Evolutionary conservation across 2,797 vertebrate species (phyloP).

Genomic region (Crax fasciolata): DNA sequence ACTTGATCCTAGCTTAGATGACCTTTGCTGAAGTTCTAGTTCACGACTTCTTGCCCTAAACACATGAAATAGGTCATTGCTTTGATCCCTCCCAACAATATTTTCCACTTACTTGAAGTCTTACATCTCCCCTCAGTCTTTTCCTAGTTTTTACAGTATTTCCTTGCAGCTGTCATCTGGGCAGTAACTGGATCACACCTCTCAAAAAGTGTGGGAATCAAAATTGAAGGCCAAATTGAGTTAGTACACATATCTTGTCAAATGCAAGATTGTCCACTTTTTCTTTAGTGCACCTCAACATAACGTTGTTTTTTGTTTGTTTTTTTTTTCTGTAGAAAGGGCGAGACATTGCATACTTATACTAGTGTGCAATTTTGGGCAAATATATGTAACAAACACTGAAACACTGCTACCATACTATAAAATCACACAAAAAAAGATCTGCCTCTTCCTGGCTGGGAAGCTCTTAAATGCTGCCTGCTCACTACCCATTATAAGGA

Average conservation of each 20-base stretch:
- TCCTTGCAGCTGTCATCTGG: neutral
- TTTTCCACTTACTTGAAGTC: neutral
- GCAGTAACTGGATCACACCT: neutral
- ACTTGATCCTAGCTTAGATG: neutral
- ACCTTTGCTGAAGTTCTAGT: neutral
- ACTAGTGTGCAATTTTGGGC: neutral
- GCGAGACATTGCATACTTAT: neutral
- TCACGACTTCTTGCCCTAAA: neutral
- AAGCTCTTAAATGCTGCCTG: neutral
- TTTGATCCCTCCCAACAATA: neutral
- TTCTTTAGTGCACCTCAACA: neutral
- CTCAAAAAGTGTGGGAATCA: accelerated
- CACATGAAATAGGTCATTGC: accelerated
- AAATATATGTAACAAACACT: accelerated
- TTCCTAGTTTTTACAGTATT: neutral
- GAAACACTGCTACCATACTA: neutral
- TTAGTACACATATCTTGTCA: neutral
- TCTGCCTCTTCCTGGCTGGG: neutral
- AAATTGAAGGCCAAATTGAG: neutral
- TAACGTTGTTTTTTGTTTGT: neutral
- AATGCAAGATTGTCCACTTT: neutral
- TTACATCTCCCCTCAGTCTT: neutral
- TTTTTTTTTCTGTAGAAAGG: neutral
- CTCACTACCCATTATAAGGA: neutral
- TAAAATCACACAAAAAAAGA: neutral